Conservation (phyloP, 2,888 invertebrate genomes). For the Erynnis tages region DNA sequence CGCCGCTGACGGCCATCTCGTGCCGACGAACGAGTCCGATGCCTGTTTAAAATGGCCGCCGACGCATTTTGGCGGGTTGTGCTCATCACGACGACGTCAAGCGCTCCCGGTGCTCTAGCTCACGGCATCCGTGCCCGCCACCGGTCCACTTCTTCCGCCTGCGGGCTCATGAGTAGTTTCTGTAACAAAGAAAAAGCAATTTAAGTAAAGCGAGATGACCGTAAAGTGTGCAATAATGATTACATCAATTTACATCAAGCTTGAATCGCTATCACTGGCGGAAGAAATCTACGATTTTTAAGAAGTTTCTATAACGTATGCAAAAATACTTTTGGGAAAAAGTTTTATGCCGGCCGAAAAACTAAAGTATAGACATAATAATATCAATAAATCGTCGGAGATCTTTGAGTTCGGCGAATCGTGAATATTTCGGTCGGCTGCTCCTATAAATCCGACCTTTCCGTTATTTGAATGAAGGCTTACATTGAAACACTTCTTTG, state of each 20-base stretch:
- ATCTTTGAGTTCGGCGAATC: slow-evolving; percentile 56
- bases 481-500: slow-evolving; percentile 72
- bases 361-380: slow-evolving; percentile 31
- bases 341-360: slow-evolving; percentile 10
- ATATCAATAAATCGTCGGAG: slow-evolving; percentile 43
- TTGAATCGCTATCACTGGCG: too few relatives aligned
- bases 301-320: too few relatives aligned
- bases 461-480: slow-evolving; percentile 67
- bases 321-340: background rate
- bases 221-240: too few relatives aligned
- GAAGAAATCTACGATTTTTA: too few relatives aligned
- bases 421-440: slow-evolving; percentile 56
- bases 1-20: slow-evolving; percentile 75
- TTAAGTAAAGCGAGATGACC: too few relatives aligned
- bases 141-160: slow-evolving; percentile 41
- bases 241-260: too few relatives aligned
- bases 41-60: slow-evolving; percentile 79
- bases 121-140: slow-evolving; percentile 67
- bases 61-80: slow-evolving; percentile 78
- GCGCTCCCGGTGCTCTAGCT: slow-evolving; percentile 65
- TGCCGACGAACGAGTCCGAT: slow-evolving; percentile 72
- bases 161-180: slow-evolving; percentile 61
- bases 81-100: slow-evolving; percentile 79
- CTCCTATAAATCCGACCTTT: slow-evolving; percentile 61
- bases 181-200: slow-evolving; percentile 50